Conservation (phyloP, 92 coral and sea anemone species). For the Micromussa lordhowensis region DNA sequence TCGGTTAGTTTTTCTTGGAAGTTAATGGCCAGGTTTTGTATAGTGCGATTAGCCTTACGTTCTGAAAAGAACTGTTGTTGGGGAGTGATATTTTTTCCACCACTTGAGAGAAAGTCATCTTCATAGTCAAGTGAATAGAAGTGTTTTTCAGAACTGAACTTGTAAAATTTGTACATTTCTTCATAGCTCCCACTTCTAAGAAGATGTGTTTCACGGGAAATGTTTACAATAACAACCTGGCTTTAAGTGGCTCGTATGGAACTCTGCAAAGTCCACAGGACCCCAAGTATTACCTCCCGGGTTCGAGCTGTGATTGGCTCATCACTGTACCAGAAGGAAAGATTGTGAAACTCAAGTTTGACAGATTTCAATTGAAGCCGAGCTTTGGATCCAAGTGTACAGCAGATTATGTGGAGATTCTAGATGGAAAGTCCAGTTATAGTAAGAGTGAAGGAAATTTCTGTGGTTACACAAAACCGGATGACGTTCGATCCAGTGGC, state of each 20-base stretch:
- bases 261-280: slow-evolving; percentile 14
- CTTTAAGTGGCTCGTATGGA: neutral
- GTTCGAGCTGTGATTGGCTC: slow-evolving; percentile 28
- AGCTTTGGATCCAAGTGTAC: neutral
- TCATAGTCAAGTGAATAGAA: too few relatives aligned
- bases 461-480: slow-evolving; percentile 42
- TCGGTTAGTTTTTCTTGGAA: too few relatives aligned
- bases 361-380: slow-evolving; percentile 11
- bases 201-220: slow-evolving; percentile 2
- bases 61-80: too few relatives aligned
- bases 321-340: slow-evolving; percentile 16
- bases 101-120: neutral
- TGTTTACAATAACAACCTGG: neutral
- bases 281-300: neutral
- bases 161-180: neutral
- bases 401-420: slow-evolving; percentile 60
- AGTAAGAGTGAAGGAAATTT: slow-evolving; percentile 41
- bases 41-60: too few relatives aligned
- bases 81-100: neutral
- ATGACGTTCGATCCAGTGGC: slow-evolving; percentile 25
- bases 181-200: neutral
- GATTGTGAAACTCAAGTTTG: slow-evolving; percentile 25
- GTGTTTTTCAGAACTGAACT: neutral
- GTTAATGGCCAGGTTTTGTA: too few relatives aligned
- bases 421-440: slow-evolving; percentile 37